These are phyloP conservation scores for Standfussiana lucernea DNA, from an alignment of 2,888 invertebrate species.

Conservation along the genomic window DNA sequence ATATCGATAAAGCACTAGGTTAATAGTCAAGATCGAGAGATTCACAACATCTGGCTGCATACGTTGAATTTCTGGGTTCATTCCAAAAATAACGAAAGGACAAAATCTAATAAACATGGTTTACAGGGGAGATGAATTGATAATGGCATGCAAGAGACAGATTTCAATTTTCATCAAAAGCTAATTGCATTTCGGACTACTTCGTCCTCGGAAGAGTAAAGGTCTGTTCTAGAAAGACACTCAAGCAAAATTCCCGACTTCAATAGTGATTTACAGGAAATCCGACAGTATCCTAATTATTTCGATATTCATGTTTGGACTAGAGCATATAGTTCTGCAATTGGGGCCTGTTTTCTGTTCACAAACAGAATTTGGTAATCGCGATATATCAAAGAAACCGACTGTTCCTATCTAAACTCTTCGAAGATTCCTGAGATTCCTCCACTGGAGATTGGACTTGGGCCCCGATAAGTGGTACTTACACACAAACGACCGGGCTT, in stretches of 20 bases:
- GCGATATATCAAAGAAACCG: slow-evolving; percentile 21
- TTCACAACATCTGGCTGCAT: slow-evolving; percentile 53
- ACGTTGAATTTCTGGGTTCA: slow-evolving; percentile 41
- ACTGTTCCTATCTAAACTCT: slow-evolving; percentile 10
- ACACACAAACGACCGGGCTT: neutral
- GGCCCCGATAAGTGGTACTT: neutral
- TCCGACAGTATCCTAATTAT: neutral
- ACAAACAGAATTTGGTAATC: slow-evolving; percentile 20
- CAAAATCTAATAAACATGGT: slow-evolving; percentile 11
- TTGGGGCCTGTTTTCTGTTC: no score
- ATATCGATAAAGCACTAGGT: slow-evolving; percentile 79
- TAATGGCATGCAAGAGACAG: neutral
- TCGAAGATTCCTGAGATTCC: slow-evolving; percentile 29
- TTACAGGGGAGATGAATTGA: neutral
- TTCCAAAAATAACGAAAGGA: slow-evolving; percentile 35
- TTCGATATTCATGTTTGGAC: neutral
- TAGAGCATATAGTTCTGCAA: neutral
- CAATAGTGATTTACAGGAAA: neutral
- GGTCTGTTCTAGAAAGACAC: neutral
- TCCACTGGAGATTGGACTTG: slow-evolving; percentile 15
- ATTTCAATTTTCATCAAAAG: neutral
- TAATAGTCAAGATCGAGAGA: slow-evolving; percentile 66
- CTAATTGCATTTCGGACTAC: neutral
- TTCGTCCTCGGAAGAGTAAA: neutral
- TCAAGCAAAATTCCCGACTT: neutral